A percentile compares a stretch with the other conserved stretches of the same genome.
Conservation (phyloP, 2,888 invertebrate species). For the Drosophila cognata region DNA sequence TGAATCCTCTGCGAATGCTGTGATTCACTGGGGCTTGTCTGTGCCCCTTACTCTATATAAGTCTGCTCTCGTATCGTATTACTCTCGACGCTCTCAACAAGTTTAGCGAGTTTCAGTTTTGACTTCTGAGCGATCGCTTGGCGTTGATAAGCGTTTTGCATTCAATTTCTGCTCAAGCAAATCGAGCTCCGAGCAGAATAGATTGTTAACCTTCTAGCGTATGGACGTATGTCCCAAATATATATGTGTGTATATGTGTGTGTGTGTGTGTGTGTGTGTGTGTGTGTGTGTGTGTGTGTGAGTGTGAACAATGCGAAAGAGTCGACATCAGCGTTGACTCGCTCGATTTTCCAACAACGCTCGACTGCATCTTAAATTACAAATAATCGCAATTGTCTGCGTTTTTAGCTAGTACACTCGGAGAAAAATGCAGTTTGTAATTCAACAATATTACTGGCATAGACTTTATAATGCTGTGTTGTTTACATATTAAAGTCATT, state of each 20-base stretch:
- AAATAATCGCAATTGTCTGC: slow-evolving; percentile 82
- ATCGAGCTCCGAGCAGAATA: slow-evolving; percentile 40
- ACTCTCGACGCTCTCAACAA: slow-evolving; percentile 70
- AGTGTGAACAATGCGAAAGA: slow-evolving; percentile 46
- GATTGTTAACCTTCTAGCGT: slow-evolving; percentile 69
- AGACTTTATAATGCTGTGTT: neutral
- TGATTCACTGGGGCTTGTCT: slow-evolving; percentile 7
- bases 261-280: neutral
- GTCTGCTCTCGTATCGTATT: slow-evolving; percentile 66
- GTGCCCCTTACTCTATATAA: slow-evolving; percentile 2
- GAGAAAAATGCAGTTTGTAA: neutral
- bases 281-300: neutral
- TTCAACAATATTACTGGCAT: neutral
- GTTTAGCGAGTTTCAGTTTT: slow-evolving; percentile 80
- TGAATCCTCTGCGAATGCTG: slow-evolving; percentile 39
- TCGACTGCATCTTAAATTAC: slow-evolving; percentile 84
- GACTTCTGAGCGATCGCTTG: slow-evolving; percentile 79
- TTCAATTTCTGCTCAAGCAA: slow-evolving; percentile 51
- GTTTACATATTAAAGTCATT: neutral
- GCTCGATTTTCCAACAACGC: slow-evolving; percentile 79
- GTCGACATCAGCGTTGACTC: slow-evolving; percentile 73
- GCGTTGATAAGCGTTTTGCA: slow-evolving; percentile 77
- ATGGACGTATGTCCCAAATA: slow-evolving; percentile 16
- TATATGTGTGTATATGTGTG: neutral
- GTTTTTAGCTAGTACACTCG: slow-evolving; percentile 14